Conservation (phyloP, 1,140 invertebrate genomes). For the Eupeodes corollae region DNA sequence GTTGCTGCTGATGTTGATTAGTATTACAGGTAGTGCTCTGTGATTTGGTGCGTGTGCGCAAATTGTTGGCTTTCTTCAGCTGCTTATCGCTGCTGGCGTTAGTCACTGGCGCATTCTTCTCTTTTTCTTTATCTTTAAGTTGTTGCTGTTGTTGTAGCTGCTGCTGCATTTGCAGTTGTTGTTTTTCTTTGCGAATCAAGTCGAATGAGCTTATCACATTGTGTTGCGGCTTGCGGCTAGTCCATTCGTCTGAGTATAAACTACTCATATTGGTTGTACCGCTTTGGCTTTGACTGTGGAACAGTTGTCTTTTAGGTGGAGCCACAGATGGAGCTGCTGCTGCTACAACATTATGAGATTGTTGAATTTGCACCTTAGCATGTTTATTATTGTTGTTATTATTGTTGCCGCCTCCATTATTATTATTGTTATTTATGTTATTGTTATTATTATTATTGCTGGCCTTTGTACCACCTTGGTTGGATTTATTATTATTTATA, state of each 20-base stretch:
- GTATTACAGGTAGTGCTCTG: no score
- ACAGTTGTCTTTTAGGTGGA: slow-evolving; percentile 27
- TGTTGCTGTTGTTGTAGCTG: slow-evolving; percentile 10
- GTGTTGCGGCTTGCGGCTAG: no score
- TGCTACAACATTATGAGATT: background rate
- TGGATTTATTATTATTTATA: slow-evolving; percentile 14
- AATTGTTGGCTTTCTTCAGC: no score
- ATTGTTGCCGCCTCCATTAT: slow-evolving; percentile 4
- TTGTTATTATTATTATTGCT: slow-evolving; percentile 4
- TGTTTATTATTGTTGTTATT: slow-evolving; percentile 4
- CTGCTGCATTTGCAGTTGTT: slow-evolving; percentile 12
- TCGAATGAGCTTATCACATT: slow-evolving; percentile 27
- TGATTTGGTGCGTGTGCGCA: no score
- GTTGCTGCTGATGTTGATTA: slow-evolving; percentile 16
- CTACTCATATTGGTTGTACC: slow-evolving; percentile 8
- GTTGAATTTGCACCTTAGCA: slow-evolving; percentile 1
- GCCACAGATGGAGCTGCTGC: background rate
- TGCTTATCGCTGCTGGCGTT: no score
- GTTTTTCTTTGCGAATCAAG: slow-evolving; percentile 34
- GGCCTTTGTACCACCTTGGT: background rate
- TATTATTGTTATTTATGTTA: background rate
- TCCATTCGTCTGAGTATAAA: no score
- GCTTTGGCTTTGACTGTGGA: slow-evolving; percentile 33
- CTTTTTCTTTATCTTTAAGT: slow-evolving; percentile 11
- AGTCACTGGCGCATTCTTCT: slow-evolving; percentile 12